Evolutionary conservation across 2,113 vertebrate genomes (phyloP).

Genomic region (Thomomys bottae): DNA sequence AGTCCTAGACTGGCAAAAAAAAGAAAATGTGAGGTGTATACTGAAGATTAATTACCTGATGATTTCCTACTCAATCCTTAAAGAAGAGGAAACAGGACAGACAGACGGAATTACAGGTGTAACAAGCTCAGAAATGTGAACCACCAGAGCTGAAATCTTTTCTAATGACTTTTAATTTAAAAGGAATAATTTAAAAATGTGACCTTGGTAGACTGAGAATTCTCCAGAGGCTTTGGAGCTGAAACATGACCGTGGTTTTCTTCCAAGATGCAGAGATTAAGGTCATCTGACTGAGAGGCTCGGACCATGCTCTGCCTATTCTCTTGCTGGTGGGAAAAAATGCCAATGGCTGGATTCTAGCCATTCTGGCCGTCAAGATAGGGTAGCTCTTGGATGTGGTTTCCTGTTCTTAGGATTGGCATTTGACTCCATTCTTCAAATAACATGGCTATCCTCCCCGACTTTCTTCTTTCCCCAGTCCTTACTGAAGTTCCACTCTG

Average conservation of each 20-base stretch:
- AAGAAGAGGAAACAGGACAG: neutral
- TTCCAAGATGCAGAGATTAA: slow-evolving; percentile 47
- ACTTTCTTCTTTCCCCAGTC: neutral
- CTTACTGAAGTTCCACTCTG: neutral
- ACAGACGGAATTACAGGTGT: neutral
- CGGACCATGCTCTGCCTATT: neutral
- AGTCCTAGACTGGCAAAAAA: too few species aligned
- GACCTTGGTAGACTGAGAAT: slow-evolving; percentile 40
- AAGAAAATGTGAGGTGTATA: neutral
- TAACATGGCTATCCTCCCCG: neutral
- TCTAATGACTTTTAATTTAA: slow-evolving; percentile 48
- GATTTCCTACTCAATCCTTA: too few species aligned
- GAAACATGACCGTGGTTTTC: slow-evolving; percentile 29
- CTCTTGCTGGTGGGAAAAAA: slow-evolving; percentile 7
- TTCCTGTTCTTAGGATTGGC: neutral
- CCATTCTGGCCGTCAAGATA: neutral
- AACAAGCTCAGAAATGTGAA: neutral
- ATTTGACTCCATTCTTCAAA: neutral
- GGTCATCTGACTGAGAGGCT: neutral
- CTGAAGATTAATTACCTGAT: neutral
- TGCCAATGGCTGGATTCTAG: neutral
- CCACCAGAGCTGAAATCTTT: slow-evolving; percentile 59
- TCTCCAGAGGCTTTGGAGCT: slow-evolving; percentile 60
- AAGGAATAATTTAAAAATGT: slow-evolving; percentile 42
- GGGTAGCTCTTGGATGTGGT: neutral